Evolutionary conservation across 1,140 invertebrate genomes (phyloP).

Genomic region (Penaeus indicus): DNA sequence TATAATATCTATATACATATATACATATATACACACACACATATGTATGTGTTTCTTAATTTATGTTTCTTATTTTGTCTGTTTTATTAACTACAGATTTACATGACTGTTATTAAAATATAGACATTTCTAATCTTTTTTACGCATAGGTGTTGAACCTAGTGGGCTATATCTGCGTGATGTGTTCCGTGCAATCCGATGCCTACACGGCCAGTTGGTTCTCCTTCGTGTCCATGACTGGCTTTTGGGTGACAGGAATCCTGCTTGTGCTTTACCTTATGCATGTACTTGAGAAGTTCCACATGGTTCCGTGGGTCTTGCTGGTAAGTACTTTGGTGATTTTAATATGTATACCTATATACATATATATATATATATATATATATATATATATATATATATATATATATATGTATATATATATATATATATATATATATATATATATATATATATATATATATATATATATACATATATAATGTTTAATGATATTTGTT

Average conservation of each 20-base stretch:
- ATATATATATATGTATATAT: no score
- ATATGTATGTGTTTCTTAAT: background rate
- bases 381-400: no score
- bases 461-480: no score
- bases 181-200: conserved; percentile 74
- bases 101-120: background rate
- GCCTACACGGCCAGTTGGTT: conserved; percentile 78
- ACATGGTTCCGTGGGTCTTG: conserved; percentile 88
- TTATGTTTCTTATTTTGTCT: background rate
- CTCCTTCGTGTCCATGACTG: conserved; percentile 85
- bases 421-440: no score
- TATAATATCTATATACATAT: no score
- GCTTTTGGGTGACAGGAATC: conserved; percentile 87
- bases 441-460: no score
- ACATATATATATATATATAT: no score
- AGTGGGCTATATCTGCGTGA: conserved; percentile 86
- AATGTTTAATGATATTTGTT: no score
- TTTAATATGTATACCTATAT: no score
- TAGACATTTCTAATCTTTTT: background rate
- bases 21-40: no score
- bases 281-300: conserved; percentile 87
- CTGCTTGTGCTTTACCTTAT: conserved; percentile 86
- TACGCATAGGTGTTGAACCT: conserved; percentile 80
- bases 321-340: conserved; percentile 70
- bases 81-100: background rate